A percentile compares a stretch with the other conserved stretches of the same genome.
Evolutionary conservation across 2,113 vertebrate genomes (phyloP).

Genomic region (Copsychus sechellarum): DNA sequence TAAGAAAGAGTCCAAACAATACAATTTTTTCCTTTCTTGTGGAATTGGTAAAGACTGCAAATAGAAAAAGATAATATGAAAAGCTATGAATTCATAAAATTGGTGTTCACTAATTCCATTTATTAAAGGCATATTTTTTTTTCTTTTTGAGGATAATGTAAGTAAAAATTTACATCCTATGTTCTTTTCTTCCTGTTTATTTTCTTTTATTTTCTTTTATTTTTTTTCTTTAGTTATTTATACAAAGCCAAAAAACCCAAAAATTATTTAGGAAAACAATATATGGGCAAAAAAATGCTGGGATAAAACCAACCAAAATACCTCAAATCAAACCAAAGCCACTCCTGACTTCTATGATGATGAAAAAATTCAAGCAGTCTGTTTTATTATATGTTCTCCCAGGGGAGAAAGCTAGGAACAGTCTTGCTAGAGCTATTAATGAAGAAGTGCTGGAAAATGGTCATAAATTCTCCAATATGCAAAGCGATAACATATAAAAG

Average conservation of each 20-base stretch:
- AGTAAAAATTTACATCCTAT: background rate
- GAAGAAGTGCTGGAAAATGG: background rate
- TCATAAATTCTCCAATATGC: background rate
- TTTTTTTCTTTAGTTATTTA: background rate
- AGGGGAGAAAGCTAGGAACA: background rate
- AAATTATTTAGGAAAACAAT: background rate
- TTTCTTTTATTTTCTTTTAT: background rate
- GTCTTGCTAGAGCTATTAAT: background rate
- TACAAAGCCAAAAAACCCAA: fast-evolving
- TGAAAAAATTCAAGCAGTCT: background rate
- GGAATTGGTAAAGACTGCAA: background rate
- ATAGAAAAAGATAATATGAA: background rate
- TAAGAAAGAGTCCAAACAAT: background rate
- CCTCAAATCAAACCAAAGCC: background rate
- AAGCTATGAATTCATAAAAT: background rate
- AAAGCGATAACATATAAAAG: background rate
- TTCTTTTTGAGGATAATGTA: background rate
- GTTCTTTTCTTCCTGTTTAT: background rate
- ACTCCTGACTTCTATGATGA: background rate
- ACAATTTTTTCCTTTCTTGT: background rate
- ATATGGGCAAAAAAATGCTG: background rate
- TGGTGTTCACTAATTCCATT: background rate
- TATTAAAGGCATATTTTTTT: background rate
- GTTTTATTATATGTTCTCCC: background rate
- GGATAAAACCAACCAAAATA: fast-evolving